Percentiles rank a stretch among this genome's conserved stretches.
phyloP scores from a whole-genome alignment of 2,888 invertebrate species.

The Erebia aethiops region DNA sequence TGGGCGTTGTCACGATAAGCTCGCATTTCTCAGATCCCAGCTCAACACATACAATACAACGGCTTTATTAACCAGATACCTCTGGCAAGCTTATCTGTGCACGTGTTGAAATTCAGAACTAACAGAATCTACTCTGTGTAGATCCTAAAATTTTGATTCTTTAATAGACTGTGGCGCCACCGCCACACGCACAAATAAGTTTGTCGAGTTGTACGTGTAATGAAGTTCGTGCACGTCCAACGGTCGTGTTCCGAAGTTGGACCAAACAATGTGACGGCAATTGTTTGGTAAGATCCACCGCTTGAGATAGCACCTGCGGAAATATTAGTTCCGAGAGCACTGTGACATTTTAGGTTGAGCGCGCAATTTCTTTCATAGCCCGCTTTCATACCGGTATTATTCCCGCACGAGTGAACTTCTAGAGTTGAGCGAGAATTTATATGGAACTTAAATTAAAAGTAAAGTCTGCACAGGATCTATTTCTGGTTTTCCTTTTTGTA shows the following conservation, averaged over 20 bases:
- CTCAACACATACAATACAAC: slow-evolving; percentile 35
- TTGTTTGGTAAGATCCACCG: slow-evolving; percentile 50
- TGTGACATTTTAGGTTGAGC: slow-evolving; percentile 53
- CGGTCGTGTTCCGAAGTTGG: slow-evolving; percentile 48
- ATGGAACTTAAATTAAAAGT: not conserved
- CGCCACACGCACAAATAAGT: too few relatives aligned
- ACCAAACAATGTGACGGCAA: slow-evolving; percentile 48
- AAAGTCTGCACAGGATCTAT: not conserved
- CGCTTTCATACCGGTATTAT: slow-evolving; percentile 18
- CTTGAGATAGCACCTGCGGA: slow-evolving; percentile 53
- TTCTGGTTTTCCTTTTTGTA: not conserved
- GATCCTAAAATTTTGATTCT: too few relatives aligned
- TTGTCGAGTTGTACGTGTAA: slow-evolving; percentile 37
- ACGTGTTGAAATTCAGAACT: too few relatives aligned
- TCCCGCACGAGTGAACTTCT: not conserved
- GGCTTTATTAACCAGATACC: slow-evolving; percentile 32
- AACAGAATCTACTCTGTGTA: too few relatives aligned
- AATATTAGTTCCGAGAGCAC: slow-evolving; percentile 50
- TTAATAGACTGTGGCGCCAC: too few relatives aligned
- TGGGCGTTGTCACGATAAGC: slow-evolving; percentile 68
- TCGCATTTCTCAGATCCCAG: slow-evolving; percentile 55
- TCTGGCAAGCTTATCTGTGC: too few relatives aligned
- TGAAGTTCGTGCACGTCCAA: slow-evolving; percentile 58
- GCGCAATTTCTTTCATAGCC: slow-evolving; percentile 47
- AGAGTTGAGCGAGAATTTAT: not conserved